phyloP scores from a whole-genome alignment of 2,888 invertebrate species.

The Parochlus steinenii region DNA sequence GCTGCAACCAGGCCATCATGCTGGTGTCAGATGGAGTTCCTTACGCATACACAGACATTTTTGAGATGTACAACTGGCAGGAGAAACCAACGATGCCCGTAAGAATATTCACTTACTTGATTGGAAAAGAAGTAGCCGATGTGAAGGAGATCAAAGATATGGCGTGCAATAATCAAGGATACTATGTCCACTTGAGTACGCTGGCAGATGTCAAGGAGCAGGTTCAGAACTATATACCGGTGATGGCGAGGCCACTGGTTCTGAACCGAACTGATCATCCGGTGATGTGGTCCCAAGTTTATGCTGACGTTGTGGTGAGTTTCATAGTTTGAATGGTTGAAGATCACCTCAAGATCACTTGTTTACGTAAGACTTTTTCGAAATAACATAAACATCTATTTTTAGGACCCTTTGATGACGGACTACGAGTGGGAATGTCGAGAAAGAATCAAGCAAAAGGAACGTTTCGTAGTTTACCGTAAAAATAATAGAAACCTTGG shows the following conservation, averaged over 20 bases:
- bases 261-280: constrained; percentile 68
- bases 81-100: constrained; percentile 62
- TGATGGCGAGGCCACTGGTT: constrained; percentile 90
- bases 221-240: constrained; percentile 89
- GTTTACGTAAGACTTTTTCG: constrained; percentile 10
- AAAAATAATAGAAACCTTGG: constrained; percentile 33
- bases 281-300: constrained; percentile 94
- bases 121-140: constrained; percentile 87
- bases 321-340: not conserved
- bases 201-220: constrained; percentile 95
- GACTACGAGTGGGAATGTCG: constrained; percentile 80
- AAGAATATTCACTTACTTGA: constrained; percentile 93
- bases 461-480: constrained; percentile 51
- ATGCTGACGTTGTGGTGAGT: constrained; percentile 75
- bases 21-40: constrained; percentile 97
- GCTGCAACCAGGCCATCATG: constrained; percentile 93
- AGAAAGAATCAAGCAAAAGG: constrained; percentile 63
- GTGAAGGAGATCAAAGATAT: constrained; percentile 91
- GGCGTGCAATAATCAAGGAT: constrained; percentile 95
- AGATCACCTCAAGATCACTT: constrained; percentile 4
- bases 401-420: constrained; percentile 71
- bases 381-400: constrained; percentile 13
- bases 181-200: constrained; percentile 90
- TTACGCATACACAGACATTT: constrained; percentile 82
- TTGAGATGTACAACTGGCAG: constrained; percentile 77